These are phyloP conservation scores for Napeogenes inachia DNA, from an alignment of 2,888 invertebrate genomes.

Conservation along the genomic window DNA sequence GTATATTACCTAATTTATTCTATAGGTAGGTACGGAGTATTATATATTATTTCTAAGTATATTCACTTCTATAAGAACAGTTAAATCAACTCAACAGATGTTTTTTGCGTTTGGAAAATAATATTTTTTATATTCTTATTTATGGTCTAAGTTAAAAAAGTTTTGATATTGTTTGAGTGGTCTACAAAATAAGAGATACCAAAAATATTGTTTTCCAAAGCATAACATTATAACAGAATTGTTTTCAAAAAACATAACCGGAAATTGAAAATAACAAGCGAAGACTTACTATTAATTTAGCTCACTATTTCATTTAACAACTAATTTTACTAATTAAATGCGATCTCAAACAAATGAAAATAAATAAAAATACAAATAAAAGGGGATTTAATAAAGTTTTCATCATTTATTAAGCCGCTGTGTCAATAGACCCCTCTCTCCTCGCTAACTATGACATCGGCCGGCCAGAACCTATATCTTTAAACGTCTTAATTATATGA, in stretches of 20 bases:
- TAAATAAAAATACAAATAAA: slow-evolving; percentile 24
- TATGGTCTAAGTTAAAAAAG: too few species aligned
- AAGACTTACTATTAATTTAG: slow-evolving; percentile 44
- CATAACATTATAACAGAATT: slow-evolving; percentile 30
- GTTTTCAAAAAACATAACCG: slow-evolving; percentile 38
- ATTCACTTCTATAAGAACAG: slow-evolving; percentile 25
- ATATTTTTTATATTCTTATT: slow-evolving; percentile 5
- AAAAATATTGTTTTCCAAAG: slow-evolving; percentile 21
- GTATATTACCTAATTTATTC: slow-evolving; percentile 52
- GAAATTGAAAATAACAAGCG: slow-evolving; percentile 45
- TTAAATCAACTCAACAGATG: slow-evolving; percentile 13
- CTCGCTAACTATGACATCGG: slow-evolving; percentile 1
- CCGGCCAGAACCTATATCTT: slow-evolving; percentile 23
- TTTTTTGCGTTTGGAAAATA: slow-evolving; percentile 10
- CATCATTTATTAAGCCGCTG: slow-evolving; percentile 15
- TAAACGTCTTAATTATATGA: slow-evolving; percentile 35
- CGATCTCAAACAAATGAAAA: slow-evolving; percentile 27
- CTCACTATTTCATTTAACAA: slow-evolving; percentile 40
- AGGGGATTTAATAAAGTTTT: slow-evolving; percentile 34
- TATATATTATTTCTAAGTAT: slow-evolving; percentile 40
- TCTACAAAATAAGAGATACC: background rate
- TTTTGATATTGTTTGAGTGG: too few species aligned
- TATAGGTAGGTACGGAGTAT: slow-evolving; percentile 67
- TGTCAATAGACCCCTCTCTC: slow-evolving; percentile 8
- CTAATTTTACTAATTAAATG: slow-evolving; percentile 41